phyloP scores from a whole-genome alignment of 2,888 invertebrate genomes.

The Maniola hyperantus region DNA sequence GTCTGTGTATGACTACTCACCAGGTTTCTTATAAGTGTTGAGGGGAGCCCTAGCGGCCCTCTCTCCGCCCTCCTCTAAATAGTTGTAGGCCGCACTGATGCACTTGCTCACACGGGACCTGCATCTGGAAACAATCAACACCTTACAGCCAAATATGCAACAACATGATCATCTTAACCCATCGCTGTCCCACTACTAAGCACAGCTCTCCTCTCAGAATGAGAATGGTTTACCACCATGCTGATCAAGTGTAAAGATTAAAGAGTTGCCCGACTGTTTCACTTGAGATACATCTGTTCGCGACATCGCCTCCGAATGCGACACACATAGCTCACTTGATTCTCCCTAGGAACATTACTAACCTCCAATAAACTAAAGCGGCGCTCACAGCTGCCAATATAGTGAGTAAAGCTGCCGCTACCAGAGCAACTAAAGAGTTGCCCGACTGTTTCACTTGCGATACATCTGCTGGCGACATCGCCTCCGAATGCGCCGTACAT shows the following conservation, averaged over 20 bases:
- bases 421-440: conserved; percentile 55
- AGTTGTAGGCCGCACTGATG: conserved; percentile 77
- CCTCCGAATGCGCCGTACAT: conserved; percentile 63
- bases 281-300: conserved; percentile 48
- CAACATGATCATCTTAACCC: no score
- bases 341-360: conserved; percentile 55
- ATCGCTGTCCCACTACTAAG: no score
- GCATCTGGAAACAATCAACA: conserved; percentile 51
- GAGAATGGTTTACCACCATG: no score
- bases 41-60: conserved; percentile 68
- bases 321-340: conserved; percentile 65
- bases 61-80: conserved; percentile 76
- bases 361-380: conserved; percentile 70
- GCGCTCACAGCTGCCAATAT: conserved; percentile 59
- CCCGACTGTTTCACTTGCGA: conserved; percentile 46
- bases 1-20: conserved; percentile 49
- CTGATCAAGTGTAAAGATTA: no score
- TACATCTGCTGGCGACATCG: conserved; percentile 56
- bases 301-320: conserved; percentile 62
- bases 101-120: conserved; percentile 75
- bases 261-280: conserved; percentile 47
- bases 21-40: conserved; percentile 74
- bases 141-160: background rate
- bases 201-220: no score
- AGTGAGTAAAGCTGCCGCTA: conserved; percentile 60